Evolutionary conservation across 2,113 vertebrate species (phyloP), one percentile per base, ranked within the genome.

Genomic region (Leucopsar rothschildi): DNA sequence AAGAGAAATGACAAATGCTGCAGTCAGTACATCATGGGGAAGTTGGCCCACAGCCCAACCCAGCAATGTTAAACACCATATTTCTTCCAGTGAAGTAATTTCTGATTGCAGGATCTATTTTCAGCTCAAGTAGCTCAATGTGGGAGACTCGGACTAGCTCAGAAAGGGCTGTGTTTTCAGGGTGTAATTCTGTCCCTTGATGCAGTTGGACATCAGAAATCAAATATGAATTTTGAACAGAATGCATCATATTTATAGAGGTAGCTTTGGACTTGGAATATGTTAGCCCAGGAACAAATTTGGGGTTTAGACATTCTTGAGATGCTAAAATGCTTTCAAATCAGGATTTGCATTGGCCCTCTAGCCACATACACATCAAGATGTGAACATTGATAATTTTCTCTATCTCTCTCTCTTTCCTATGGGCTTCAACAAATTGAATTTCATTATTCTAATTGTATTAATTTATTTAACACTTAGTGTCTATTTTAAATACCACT

Each of bases 31-130:
- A 53, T 91, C 45, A 65, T 50, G 59, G 69, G 53, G 64, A 66
- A 44, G 9, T 39, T 95, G 91, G 89, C 69, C 53, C 56, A 27
- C 47, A 82, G 87, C 91, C 95, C 70, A 87, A 50, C 17, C 56
- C 86, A 86, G 37, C 60, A 59, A 70, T n/a, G 69, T 78, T 89
- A 68, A 79, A 91, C 44, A 71, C 9, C 8, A 3, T 35, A 68
- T 72, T 89, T 96, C 80, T 89, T 91, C 71, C 63, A 73, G 71
- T 33, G 83, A 80, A 80, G 60, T 61, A 76, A 82, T 85, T 91
- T 82, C 71, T 95, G 82, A 82, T 87, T 86, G 25, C 49, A 89
- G 25, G 27, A 37, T 82, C 73, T 91, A 3, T 82, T 96, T 95
- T 89, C 89, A 87, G 53, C 64, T 82, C 33, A 72, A 92, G 39